These are phyloP conservation scores for Tamandua tetradactyla DNA, from an alignment of 2,797 vertebrate species.

Conservation along the genomic window DNA sequence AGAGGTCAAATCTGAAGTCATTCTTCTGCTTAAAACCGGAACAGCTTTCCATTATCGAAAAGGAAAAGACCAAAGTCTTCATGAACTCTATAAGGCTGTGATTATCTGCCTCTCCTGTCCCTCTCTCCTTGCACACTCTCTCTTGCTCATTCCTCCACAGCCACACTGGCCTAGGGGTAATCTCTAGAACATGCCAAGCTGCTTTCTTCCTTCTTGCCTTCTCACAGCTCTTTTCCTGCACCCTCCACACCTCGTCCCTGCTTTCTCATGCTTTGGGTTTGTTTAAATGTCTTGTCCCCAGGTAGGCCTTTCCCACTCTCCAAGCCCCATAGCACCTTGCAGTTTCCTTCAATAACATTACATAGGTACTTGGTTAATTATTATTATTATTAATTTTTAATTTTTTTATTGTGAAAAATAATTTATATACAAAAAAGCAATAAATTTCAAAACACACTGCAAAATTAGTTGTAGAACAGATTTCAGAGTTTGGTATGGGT, in stretches of 20 bases:
- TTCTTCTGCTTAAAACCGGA: neutral
- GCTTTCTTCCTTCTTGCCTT: neutral
- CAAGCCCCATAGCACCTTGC: neutral
- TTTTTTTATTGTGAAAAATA: too few relatives aligned
- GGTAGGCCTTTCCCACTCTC: neutral
- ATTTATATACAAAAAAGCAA: too few relatives aligned
- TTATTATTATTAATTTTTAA: conserved; percentile 16
- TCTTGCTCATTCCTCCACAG: neutral
- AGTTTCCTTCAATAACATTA: neutral
- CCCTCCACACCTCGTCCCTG: too few relatives aligned
- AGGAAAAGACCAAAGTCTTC: neutral
- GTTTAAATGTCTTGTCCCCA: neutral
- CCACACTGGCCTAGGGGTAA: neutral
- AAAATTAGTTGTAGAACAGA: too few relatives aligned
- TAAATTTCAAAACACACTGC: too few relatives aligned
- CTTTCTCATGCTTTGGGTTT: neutral
- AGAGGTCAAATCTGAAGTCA: neutral
- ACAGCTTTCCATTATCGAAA: neutral
- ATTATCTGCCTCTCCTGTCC: neutral
- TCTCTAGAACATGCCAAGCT: neutral
- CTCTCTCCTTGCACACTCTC: neutral
- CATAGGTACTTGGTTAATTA: neutral
- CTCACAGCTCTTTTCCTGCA: accelerated
- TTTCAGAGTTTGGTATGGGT: too few relatives aligned
- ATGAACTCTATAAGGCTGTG: too few relatives aligned